Conservation (phyloP, 1,140 invertebrate species). For the Nymphalis io region DNA sequence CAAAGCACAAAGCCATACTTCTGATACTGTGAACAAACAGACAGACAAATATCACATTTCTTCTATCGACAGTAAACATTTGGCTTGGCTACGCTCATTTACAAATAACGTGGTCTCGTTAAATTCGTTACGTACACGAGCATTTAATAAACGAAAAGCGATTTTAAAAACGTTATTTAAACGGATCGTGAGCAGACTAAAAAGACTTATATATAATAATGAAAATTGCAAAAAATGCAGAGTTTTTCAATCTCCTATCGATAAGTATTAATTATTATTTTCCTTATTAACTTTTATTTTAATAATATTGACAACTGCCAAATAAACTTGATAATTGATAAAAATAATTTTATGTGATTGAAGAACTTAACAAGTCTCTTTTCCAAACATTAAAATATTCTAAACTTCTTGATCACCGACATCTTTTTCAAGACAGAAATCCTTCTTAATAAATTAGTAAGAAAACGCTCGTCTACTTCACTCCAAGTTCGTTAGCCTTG, state of each 20-base stretch:
- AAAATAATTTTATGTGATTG: too few species aligned
- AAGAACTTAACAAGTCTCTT: too few species aligned
- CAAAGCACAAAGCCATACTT: slow-evolving; percentile 11
- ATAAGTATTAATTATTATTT: too few species aligned
- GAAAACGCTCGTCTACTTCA: slow-evolving; percentile 39
- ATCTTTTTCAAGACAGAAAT: background rate
- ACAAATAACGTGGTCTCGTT: slow-evolving; percentile 53
- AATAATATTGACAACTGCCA: too few species aligned
- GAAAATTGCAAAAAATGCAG: too few species aligned
- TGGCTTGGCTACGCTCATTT: slow-evolving; percentile 48
- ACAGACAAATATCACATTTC: slow-evolving; percentile 51
- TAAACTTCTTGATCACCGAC: too few species aligned
- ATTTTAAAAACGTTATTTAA: slow-evolving; percentile 11
- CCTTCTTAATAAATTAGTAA: slow-evolving; percentile 26
- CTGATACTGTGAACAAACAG: slow-evolving; percentile 43
- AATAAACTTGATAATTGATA: too few species aligned
- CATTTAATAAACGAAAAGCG: slow-evolving; percentile 14
- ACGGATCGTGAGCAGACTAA: too few species aligned
- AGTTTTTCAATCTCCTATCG: too few species aligned
- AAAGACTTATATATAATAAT: too few species aligned
- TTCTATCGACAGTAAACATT: slow-evolving; percentile 62
- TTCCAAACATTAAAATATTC: too few species aligned
- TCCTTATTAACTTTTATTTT: too few species aligned
- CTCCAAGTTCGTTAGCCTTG: slow-evolving; percentile 48
- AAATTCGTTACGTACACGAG: slow-evolving; percentile 35